A percentile compares a stretch with the other conserved stretches of the same genome.
phyloP scores from a whole-genome alignment of 2,797 vertebrate species.

The Scleropages formosus region DNA sequence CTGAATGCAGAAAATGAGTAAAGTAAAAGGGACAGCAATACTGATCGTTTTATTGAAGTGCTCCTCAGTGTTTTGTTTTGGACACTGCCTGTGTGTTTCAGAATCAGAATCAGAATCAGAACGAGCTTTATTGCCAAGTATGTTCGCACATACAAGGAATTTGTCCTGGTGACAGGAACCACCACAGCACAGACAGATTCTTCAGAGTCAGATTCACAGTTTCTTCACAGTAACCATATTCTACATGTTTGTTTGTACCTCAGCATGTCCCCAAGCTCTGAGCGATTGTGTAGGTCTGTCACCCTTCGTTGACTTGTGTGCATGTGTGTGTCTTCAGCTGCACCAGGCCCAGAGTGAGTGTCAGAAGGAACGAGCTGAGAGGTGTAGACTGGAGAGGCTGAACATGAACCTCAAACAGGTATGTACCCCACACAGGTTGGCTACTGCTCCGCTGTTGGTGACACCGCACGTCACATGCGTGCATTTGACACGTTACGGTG shows the following conservation, averaged over 20 bases:
- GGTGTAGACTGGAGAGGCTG: slow-evolving; percentile 86
- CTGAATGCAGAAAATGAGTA: no score
- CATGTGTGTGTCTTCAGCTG: slow-evolving; percentile 61
- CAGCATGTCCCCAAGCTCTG: neutral
- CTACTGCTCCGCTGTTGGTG: slow-evolving; percentile 21
- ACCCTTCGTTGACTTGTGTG: neutral
- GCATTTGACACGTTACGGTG: no score
- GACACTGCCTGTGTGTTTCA: no score
- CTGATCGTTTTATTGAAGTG: no score
- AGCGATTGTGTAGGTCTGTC: slow-evolving; percentile 27
- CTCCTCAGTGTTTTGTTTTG: no score
- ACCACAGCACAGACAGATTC: no score
- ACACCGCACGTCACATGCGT: neutral
- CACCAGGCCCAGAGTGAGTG: slow-evolving; percentile 84
- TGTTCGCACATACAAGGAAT: no score
- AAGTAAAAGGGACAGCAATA: no score
- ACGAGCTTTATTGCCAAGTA: no score
- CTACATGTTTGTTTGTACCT: neutral
- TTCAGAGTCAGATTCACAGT: no score
- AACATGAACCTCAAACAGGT: slow-evolving; percentile 96
- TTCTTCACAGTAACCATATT: neutral
- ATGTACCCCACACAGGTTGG: slow-evolving; percentile 47
- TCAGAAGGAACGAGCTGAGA: slow-evolving; percentile 84
- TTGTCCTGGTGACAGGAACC: no score
- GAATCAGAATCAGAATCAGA: no score